Base-by-base conservation (phyloP, 2,888 invertebrate species). In the Andrena marginata region DNA sequence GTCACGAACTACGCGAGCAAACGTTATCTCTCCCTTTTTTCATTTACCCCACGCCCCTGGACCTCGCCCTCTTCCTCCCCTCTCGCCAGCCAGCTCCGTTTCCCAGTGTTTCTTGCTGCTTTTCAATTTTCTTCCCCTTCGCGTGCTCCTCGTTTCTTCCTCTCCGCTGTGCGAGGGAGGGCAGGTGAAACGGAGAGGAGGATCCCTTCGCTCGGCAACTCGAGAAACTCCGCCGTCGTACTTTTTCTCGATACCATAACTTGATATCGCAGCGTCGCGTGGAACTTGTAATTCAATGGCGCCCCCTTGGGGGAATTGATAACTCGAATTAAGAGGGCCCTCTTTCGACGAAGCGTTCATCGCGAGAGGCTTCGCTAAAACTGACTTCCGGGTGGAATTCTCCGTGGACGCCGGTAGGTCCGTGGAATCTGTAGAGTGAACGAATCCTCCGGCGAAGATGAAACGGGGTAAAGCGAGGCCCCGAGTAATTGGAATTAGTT, bases 401-500 rank as follows among this genome's bases (percentile, higher is more conserved):
- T 77, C 75, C 59, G 68, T 60, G 75, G 81, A 80, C 73, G 76
- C 26, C 26, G 81, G 49, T 23, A 63, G 48, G 59, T 33, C 56
- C 31, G 48, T 42, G 73, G 42, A 56, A 56, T 72, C 23, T 62
- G 54, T 35, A 20, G 33, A 35, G 59, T n/a, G 69, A 33, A 31
- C 59, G 51, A 62, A 62, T 49, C 42, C 20, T 49, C 42, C 26
- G 5, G 54, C 54, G 35, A 35, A 54, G 73, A 54, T 33, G 63
- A 31, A 33, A 13, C 59, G 16, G 29, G 23, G 20, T 29, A 51
- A 35, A 13, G 56, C 48, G 51, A n/a, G 16, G 26, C n/a, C 26
- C 54, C 54, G 56, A 72, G 51, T 80, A 77, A 80, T 80, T 77
- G 80, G 71, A 80, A 80, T 77, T 77, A 72, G 70, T 64, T 72